Conservation (phyloP, 2,113 vertebrate species). For the Eublepharis macularius region DNA sequence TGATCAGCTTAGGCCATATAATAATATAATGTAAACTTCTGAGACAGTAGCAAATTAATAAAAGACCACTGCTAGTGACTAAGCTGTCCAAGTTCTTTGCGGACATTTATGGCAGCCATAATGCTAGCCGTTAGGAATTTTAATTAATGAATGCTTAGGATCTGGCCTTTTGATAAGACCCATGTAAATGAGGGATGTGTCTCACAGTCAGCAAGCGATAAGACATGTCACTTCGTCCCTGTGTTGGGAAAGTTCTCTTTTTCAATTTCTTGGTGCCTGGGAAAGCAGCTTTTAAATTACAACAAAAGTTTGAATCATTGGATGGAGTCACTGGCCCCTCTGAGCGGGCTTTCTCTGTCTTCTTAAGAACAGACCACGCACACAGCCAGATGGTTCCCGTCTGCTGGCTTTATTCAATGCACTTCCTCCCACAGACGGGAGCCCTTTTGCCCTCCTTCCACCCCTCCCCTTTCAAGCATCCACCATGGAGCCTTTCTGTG, state of each 20-base stretch:
- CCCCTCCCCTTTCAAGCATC: slow-evolving; percentile 60
- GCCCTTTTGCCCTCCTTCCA: slow-evolving; percentile 71
- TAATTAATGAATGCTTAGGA: slow-evolving; percentile 14
- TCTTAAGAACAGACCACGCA: slow-evolving; percentile 81
- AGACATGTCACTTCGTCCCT: rapidly evolving
- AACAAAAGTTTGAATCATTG: slow-evolving; percentile 69
- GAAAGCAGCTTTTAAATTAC: slow-evolving; percentile 68
- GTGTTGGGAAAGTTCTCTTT: slow-evolving; percentile 21
- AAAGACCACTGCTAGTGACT: slow-evolving; percentile 15
- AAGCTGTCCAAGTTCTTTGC: neutral
- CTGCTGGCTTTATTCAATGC: slow-evolving; percentile 93
- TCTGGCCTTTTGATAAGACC: slow-evolving; percentile 17
- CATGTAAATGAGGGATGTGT: neutral
- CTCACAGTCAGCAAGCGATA: slow-evolving; percentile 11
- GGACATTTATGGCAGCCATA: neutral
- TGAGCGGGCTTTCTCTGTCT: slow-evolving; percentile 73
- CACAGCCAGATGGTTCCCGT: slow-evolving; percentile 96
- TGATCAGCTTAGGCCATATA: slow-evolving; percentile 53
- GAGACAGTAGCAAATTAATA: slow-evolving; percentile 4
- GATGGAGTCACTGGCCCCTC: slow-evolving; percentile 70
- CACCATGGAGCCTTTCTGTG: slow-evolving; percentile 84
- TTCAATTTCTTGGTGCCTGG: slow-evolving; percentile 59
- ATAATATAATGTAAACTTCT: slow-evolving; percentile 44
- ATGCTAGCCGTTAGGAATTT: neutral
- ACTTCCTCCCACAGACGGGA: slow-evolving; percentile 88